Evolutionary conservation across 1,140 invertebrate species (phyloP), one percentile per base, ranked within the genome.

Genomic region (Plectus sambesii): DNA sequence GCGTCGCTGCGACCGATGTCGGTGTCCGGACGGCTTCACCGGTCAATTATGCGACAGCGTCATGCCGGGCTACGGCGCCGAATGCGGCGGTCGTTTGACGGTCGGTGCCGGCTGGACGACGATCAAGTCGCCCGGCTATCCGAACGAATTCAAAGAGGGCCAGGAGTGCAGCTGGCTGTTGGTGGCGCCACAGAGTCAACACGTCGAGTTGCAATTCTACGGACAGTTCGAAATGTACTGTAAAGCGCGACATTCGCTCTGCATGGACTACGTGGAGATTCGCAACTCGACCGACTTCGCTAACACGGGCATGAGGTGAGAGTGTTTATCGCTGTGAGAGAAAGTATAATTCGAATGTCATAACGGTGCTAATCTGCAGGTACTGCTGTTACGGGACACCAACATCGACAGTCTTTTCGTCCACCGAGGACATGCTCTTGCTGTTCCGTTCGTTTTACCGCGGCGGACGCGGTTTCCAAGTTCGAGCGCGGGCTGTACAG

Each of bases 221-320:
- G 64, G 64, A 4, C 60, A 69, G 35, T 67, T 67, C 37, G 64
- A 67, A 49, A 69, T 67, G 66, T 63, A 62, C 38, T 62, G 60
- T 24, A 62, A 62, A 49, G 45, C 61, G 12, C 30, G 65, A 15
- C 64, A 67, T 56, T 67, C 64, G 2, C 51, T 67, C 12, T 67
- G 64, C 38, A 69, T 67, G 66, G 64, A 67, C 42, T 67, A 67
- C 45, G 63, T 67, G 12, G 64, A 67, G 45, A 62, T 67, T 36
- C 43, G 63, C 12, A 67, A 67, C 37, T 59, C 63, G 15, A 67
- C 66, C 3, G 64, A 67, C 53, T 67, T 67, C 41, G 64, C 64
- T 3, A 67, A 67, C 44, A 67, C 64, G 17, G 64, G 64, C 42
- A 67, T 67, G 64, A 61, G 63, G 63, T 66, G 33, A 0, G n/a